Evolutionary conservation across 2,888 invertebrate species (phyloP).

Genomic region (Girardia tigrina): DNA sequence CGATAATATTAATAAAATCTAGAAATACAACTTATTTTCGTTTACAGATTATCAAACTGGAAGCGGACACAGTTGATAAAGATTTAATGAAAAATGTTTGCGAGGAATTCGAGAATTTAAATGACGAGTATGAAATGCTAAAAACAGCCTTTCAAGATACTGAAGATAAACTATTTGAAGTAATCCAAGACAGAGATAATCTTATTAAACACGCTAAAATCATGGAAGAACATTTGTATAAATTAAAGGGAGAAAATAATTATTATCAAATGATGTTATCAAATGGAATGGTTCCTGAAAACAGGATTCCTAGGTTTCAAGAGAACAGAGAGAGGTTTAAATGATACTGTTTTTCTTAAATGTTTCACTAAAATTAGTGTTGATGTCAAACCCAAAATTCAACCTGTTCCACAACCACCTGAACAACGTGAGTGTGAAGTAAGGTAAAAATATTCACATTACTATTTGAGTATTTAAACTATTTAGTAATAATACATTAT

Average conservation of each 20-base stretch:
- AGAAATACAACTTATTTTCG: no score
- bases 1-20: no score
- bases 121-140: not conserved
- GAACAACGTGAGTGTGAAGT: not conserved
- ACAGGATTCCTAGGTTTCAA: not conserved
- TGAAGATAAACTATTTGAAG: not conserved
- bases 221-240: constrained; percentile 23
- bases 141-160: not conserved
- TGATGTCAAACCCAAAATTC: not conserved
- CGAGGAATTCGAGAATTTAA: not conserved
- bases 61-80: constrained; percentile 18
- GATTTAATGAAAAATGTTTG: constrained; percentile 6
- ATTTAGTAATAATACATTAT: no score
- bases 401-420: not conserved
- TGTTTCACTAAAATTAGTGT: no score
- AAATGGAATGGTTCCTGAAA: not conserved
- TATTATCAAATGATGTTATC: not conserved
- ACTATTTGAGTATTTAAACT: no score
- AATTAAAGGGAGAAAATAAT: not conserved
- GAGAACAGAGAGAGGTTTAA: not conserved
- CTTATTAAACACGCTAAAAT: not conserved
- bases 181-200: constrained; percentile 1
- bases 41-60: constrained; percentile 21
- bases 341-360: not conserved
- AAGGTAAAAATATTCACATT: no score